phyloP scores from a whole-genome alignment of 2,888 invertebrate genomes.

The Ormyrus pomaceus region DNA sequence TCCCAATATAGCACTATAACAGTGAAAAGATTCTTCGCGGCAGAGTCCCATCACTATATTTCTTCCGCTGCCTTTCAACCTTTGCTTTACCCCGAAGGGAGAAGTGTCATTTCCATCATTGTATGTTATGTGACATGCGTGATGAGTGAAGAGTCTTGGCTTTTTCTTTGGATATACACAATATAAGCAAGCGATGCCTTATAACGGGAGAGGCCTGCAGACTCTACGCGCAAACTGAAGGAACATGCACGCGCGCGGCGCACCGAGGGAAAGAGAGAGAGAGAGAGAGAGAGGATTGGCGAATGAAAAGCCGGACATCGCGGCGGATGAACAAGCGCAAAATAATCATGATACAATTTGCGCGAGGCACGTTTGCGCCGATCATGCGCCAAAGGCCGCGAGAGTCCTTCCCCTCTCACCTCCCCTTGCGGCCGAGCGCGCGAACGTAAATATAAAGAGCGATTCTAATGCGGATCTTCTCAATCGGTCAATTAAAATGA shows the following conservation, averaged over 20 bases:
- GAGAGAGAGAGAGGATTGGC: not conserved
- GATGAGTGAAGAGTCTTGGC: slow-evolving; percentile 53
- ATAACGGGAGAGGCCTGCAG: slow-evolving; percentile 42
- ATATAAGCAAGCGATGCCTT: slow-evolving; percentile 20
- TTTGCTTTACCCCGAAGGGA: slow-evolving; percentile 53
- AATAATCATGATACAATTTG: slow-evolving; percentile 53
- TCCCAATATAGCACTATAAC: slow-evolving; percentile 21
- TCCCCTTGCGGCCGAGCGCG: not conserved
- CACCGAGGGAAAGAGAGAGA: not conserved
- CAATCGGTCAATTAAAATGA: slow-evolving; percentile 50
- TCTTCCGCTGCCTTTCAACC: slow-evolving; percentile 56
- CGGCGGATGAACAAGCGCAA: slow-evolving; percentile 36
- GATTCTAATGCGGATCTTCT: slow-evolving; percentile 45
- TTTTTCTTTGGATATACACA: slow-evolving; percentile 47
- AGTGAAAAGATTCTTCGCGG: slow-evolving; percentile 47
- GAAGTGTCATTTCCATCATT: slow-evolving; percentile 58
- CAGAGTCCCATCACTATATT: slow-evolving; percentile 57
- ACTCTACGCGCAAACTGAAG: not conserved
- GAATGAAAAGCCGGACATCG: slow-evolving; percentile 33
- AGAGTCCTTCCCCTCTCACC: not conserved
- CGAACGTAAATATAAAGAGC: slow-evolving; percentile 33
- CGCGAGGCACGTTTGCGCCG: slow-evolving; percentile 12
- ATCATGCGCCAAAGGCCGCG: not conserved
- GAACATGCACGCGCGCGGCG: not conserved
- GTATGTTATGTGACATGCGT: slow-evolving; percentile 57